Evolutionary conservation across 2,113 vertebrate genomes (phyloP), one percentile per base, ranked within the genome.

Genomic region (Larimichthys crocea): DNA sequence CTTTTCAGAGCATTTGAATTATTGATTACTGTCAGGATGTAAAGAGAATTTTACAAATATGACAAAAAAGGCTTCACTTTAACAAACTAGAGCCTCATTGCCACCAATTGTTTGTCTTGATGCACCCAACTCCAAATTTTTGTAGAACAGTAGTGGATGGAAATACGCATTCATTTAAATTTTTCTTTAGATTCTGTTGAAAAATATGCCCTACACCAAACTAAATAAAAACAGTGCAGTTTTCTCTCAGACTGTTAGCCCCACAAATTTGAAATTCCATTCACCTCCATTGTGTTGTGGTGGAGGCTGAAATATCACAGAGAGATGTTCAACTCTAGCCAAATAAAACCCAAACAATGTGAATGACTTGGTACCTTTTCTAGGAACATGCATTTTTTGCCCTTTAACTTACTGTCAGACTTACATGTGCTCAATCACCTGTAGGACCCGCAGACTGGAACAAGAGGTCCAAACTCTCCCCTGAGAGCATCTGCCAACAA

Each of bases 361-460:
- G 35, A 40, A 40, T 61, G 46, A 15, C 16, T 20, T 3, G 1
- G 44, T 22, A 1, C 16, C 17, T 35, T 31, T 67, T 55, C 2
- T 16, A 17, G 4, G 8, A 29, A 15, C 5, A 64, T 55, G 40
- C 12, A 14, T 4, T 31, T 16, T 29, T 31, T 20, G 8, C 8
- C 35, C 19, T 61, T 29, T 48, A 44, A 24, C 22, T 1, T 35
- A 29, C 12, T 53, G 11, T 6, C 46, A 0, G 31, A 22, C 20
- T n/a, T 29, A 9, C 60, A 40, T 87, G 17, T 72, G 10, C 29
- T 69, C 17, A 5, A 2, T 40, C 53, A 24, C 31, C 31, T 61
- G 22, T 78, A 92, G 86, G 84, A 88, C 2, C 82, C 56, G 81
- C 3, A 69, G 14, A 3, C 48, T 29, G 78, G 72, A 48, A 22